A percentile compares a stretch with the other conserved stretches of the same genome.
These are phyloP conservation scores for Eupithecia centaureata DNA, from an alignment of 2,888 invertebrate genomes.

Conservation along the genomic window DNA sequence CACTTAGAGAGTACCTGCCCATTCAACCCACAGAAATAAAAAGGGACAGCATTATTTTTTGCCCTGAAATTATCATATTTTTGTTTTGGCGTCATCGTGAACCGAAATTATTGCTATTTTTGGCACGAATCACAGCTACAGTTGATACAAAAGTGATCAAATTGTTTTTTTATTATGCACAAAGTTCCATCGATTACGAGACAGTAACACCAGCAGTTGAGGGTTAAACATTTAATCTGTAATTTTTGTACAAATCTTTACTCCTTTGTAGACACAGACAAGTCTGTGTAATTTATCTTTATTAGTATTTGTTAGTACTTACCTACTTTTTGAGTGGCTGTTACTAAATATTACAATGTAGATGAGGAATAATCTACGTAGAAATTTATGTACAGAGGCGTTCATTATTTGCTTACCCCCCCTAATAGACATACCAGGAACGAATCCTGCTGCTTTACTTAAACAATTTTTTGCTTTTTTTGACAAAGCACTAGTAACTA, in stretches of 20 bases:
- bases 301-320: not conserved
- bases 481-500: no score
- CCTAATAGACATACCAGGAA: no score
- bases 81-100: no score
- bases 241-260: not conserved
- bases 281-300: not conserved
- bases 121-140: not conserved
- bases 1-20: no score
- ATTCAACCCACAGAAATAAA: no score
- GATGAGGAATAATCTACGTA: no score
- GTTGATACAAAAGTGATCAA: not conserved
- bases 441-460: no score
- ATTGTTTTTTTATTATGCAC: not conserved
- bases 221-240: not conserved
- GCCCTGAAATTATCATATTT: no score
- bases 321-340: not conserved
- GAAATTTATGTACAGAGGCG: no score
- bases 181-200: not conserved
- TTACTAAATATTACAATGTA: not conserved
- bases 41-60: no score
- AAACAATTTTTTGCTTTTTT: no score
- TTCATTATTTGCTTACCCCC: no score
- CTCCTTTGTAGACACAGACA: constrained; percentile 1
- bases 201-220: not conserved
- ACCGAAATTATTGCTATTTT: not conserved